Evolutionary conservation across 2,888 invertebrate genomes (phyloP), one percentile per base, ranked within the genome.

Genomic region (Anorthoa munda): DNA sequence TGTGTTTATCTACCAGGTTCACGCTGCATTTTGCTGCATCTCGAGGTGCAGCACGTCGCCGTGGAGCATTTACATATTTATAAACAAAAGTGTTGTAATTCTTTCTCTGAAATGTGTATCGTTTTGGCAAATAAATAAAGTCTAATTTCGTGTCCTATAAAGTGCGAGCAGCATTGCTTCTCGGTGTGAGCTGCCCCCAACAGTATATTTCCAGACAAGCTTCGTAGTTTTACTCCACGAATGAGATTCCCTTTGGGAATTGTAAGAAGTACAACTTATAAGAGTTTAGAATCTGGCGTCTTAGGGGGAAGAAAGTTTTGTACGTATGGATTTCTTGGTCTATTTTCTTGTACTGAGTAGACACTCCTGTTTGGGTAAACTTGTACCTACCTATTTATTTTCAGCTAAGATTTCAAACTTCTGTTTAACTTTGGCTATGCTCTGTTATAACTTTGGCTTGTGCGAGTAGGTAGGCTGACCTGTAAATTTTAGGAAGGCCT

Each of bases 251-350:
- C 53, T 79, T 69, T 59, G 83, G 66, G 73, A 73, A 55, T 79
- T 55, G 65, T 72, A 79, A 82, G 78, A 79, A 82, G 55, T 77
- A 77, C 65, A 80, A 78, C 79, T 78, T 81, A 73, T 73, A 83
- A 63, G 79, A 81, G 83, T 83, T 72, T 66, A 79, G 68, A 79
- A 82, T 83, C 73, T 83, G 66, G 63, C 64, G 83, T 64, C 68
- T 68, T 73, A 63, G 18, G 83, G 66, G 68, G 50, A 55, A 26
- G 17, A 66, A 78, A 80, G 50, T 82, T 80, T 72, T 39, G 53
- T 66, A 21, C 53, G 66, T 65, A 67, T 61, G 31, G 79, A 77
- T 66, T 72, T 56, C 64, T 69, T 61, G 46, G 23, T 45, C 26
- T 76, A 58, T 76, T 78, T 81, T 75, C 53, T 55, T 63, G 23